Evolutionary conservation across 2,797 vertebrate species (phyloP).

Genomic region (Phalloptychus januarius): DNA sequence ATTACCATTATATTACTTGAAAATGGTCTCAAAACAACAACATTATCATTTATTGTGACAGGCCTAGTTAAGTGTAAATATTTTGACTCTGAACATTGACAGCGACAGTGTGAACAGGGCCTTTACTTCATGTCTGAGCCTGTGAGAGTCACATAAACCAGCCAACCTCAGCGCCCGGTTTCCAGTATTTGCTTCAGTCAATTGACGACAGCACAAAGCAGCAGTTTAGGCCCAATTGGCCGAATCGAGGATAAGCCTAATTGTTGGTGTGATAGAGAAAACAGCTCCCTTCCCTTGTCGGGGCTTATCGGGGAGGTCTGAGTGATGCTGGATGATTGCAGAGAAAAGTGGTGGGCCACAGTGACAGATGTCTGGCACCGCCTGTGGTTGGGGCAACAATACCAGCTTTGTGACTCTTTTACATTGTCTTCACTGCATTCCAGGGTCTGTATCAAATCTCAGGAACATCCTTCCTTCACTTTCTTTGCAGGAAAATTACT

Average conservation of each 20-base stretch:
- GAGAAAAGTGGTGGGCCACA: slow-evolving; percentile 59
- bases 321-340: slow-evolving; percentile 70
- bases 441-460: slow-evolving; percentile 40
- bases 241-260: slow-evolving; percentile 74
- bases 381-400: slow-evolving; percentile 61
- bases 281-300: slow-evolving; percentile 60
- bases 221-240: slow-evolving; percentile 72
- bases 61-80: slow-evolving; percentile 44
- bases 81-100: slow-evolving; percentile 46
- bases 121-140: slow-evolving; percentile 22
- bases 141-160: slow-evolving; percentile 59
- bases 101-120: slow-evolving; percentile 23
- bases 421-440: slow-evolving; percentile 50
- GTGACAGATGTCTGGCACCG: slow-evolving; percentile 77
- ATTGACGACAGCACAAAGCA: slow-evolving; percentile 62
- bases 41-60: too few species aligned
- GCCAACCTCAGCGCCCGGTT: slow-evolving; percentile 33
- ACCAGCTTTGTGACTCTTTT: slow-evolving; percentile 52
- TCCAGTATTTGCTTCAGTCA: slow-evolving; percentile 68
- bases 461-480: slow-evolving; percentile 39
- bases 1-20: background rate
- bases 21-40: too few species aligned
- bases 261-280: slow-evolving; percentile 72
- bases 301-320: slow-evolving; percentile 66
- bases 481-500: slow-evolving; percentile 28